These are phyloP conservation scores for Psix sp. DNA, from an alignment of 1,140 invertebrate genomes.

Conservation along the genomic window DNA sequence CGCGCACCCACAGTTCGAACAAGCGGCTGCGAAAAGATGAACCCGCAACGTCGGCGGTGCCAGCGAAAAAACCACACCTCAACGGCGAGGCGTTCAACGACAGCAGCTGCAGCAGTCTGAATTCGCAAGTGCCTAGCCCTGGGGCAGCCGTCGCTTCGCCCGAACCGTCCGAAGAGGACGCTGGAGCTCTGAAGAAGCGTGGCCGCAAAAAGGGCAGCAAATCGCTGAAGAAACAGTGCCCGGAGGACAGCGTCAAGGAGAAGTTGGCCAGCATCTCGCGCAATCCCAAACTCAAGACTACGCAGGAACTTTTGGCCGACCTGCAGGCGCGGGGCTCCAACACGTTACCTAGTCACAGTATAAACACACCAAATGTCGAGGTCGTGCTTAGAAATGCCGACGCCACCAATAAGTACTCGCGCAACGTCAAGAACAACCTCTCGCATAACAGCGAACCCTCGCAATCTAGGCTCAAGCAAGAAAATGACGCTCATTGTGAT, in stretches of 20 bases:
- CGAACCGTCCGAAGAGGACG: slow-evolving; percentile 33
- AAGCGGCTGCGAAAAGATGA: slow-evolving; percentile 80
- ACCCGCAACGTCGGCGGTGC: slow-evolving; percentile 45
- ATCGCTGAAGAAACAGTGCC: slow-evolving; percentile 77
- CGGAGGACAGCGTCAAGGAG: slow-evolving; percentile 80
- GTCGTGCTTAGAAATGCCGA: slow-evolving; percentile 70
- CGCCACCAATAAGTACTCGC: slow-evolving; percentile 79
- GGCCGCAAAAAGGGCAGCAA: slow-evolving; percentile 85
- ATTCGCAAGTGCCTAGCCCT: slow-evolving; percentile 76
- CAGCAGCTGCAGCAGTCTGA: slow-evolving; percentile 61
- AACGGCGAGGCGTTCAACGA: slow-evolving; percentile 71
- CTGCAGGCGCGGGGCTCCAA: slow-evolving; percentile 82
- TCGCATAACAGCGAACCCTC: slow-evolving; percentile 51
- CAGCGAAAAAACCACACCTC: slow-evolving; percentile 67
- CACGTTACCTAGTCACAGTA: slow-evolving; percentile 72
- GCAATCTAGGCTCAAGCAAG: slow-evolving; percentile 44
- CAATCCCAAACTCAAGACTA: slow-evolving; percentile 88
- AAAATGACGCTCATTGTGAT: slow-evolving; percentile 43
- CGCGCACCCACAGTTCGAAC: slow-evolving; percentile 80
- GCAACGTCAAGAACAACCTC: slow-evolving; percentile 75
- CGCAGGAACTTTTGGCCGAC: slow-evolving; percentile 87
- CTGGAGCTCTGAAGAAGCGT: slow-evolving; percentile 79
- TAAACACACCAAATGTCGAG: slow-evolving; percentile 69
- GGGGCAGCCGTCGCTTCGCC: slow-evolving; percentile 50
- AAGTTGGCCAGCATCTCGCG: slow-evolving; percentile 81